Evolutionary conservation across 2,888 invertebrate genomes (phyloP).

Genomic region (Tryphoninae sp.): DNA sequence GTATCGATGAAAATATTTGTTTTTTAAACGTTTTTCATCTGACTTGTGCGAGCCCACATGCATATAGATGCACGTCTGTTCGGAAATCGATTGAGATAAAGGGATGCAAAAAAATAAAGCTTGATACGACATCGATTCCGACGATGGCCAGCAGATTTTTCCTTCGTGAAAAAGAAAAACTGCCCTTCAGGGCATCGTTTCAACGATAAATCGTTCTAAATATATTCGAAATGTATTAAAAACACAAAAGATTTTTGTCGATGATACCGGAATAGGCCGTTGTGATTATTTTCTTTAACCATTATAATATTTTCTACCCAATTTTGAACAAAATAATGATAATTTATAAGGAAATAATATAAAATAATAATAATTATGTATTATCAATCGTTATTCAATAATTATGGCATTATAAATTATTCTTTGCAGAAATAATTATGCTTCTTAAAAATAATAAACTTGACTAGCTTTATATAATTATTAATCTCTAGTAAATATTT

Average conservation of each 20-base stretch:
- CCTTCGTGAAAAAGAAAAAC: background rate
- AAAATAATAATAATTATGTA: too few species aligned
- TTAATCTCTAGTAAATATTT: background rate
- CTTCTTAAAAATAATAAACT: too few species aligned
- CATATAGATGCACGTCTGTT: background rate
- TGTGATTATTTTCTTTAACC: background rate
- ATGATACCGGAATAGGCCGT: background rate
- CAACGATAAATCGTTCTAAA: background rate
- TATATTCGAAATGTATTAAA: background rate
- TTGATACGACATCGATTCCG: conserved; percentile 60
- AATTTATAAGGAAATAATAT: background rate
- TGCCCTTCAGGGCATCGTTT: background rate
- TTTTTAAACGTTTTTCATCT: conserved; percentile 22
- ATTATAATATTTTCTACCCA: background rate
- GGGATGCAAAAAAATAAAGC: background rate
- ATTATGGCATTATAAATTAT: background rate
- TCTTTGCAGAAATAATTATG: background rate
- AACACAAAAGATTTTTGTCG: background rate
- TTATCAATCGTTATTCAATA: too few species aligned
- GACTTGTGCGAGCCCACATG: background rate
- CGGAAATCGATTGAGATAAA: background rate
- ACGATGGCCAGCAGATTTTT: conserved; percentile 42
- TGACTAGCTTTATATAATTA: background rate
- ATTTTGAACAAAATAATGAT: background rate
- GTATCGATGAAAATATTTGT: conserved; percentile 62